Evolutionary conservation across 2,888 invertebrate genomes (phyloP), one percentile per base, ranked within the genome.

Genomic region (Tholera decimalis): DNA sequence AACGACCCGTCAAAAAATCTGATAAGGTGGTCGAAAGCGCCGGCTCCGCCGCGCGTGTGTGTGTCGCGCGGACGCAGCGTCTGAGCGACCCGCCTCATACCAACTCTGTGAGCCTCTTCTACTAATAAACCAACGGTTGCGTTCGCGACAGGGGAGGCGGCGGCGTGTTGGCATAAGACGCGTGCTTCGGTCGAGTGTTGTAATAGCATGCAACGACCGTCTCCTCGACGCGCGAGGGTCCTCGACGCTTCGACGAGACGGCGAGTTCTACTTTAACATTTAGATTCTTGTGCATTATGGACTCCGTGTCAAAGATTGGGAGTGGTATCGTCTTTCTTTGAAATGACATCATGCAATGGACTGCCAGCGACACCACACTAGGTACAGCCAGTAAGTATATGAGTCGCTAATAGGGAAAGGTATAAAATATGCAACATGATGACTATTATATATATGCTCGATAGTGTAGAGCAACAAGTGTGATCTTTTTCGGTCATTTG

Each of bases 401-500:
- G 87, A 91, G 91, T 93, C 93, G 92, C 93, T 92, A 93, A 92
- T 88, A 93, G 95, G 95, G 95, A 95, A 95, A 95, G 95, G 95
- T 95, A 95, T 95, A 95, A 95, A 95, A 95, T 95, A 95, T 94
- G 94, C 92, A 92, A 89, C 89, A 91, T 93, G 92, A 93, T 93
- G 92, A 89, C 88, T 90, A 89, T 91, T 73, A 41, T 87, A 91
- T 73, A 41, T 87, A 91, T 91, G 92, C 91, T 93, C 93, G 88
- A 90, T 85, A 87, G 91, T 92, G 93, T 92, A 88, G 92, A 92
- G 91, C 90, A 86, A 88, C 80, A 88, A 88, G 89, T 91, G 91
- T 92, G 88, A 90, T 85, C 70, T 83, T 85, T 82, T 84, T 81
- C 76, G 56, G 85, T 85, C 84, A 85, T 82, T 82, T 81, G 85